Evolutionary conservation across 2,888 invertebrate species (phyloP).

Genomic region (Parnassius smintheus): DNA sequence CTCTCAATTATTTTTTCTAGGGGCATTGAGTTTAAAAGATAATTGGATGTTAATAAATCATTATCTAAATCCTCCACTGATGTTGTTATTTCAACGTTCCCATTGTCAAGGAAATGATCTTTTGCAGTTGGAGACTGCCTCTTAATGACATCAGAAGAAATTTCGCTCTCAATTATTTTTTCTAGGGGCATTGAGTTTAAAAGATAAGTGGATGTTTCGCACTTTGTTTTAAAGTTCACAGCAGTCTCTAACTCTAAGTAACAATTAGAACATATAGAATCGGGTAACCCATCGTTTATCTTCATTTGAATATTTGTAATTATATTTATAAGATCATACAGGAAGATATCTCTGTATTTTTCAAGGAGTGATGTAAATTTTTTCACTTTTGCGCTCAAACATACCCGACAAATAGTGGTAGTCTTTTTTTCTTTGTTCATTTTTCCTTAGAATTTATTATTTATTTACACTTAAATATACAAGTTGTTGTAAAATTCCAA

Average conservation of each 20-base stretch:
- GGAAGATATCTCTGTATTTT: slow-evolving; percentile 46
- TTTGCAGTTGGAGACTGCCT: slow-evolving; percentile 31
- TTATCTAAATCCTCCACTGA: slow-evolving; percentile 16
- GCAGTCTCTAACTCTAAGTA: slow-evolving; percentile 56
- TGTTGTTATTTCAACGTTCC: slow-evolving; percentile 14
- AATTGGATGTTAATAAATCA: slow-evolving; percentile 30
- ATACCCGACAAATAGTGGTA: slow-evolving; percentile 53
- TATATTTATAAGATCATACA: slow-evolving; percentile 54
- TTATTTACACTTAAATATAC: not conserved
- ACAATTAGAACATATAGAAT: slow-evolving; percentile 58
- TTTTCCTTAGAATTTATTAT: not conserved
- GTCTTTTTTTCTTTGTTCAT: slow-evolving; percentile 41
- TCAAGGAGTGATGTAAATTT: slow-evolving; percentile 56
- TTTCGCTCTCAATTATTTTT: slow-evolving; percentile 14
- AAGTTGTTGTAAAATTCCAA: too few relatives aligned
- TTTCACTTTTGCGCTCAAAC: slow-evolving; percentile 44
- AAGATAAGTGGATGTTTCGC: slow-evolving; percentile 52
- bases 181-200: slow-evolving; percentile 33
- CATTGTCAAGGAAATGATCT: slow-evolving; percentile 4
- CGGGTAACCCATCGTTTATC: slow-evolving; percentile 57
- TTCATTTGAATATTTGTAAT: slow-evolving; percentile 55
- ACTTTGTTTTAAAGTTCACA: slow-evolving; percentile 57
- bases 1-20: slow-evolving; percentile 12
- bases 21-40: slow-evolving; percentile 37
- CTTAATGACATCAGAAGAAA: slow-evolving; percentile 33